Conservation (phyloP, 1,140 invertebrate species). For the Macrocentrus cingulum region DNA sequence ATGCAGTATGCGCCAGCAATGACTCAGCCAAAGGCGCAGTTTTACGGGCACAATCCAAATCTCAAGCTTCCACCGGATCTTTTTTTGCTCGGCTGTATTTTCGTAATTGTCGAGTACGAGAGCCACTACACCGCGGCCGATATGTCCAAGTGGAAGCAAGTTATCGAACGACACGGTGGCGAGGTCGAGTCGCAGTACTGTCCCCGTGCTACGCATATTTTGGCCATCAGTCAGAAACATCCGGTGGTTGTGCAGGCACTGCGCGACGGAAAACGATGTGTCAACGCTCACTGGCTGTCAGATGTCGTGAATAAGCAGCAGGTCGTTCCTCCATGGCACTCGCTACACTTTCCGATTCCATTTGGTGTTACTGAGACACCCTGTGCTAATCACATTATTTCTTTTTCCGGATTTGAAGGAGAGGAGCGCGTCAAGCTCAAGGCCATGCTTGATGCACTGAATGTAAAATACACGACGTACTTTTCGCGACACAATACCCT, state of each 20-base stretch:
- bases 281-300: slow-evolving; percentile 93
- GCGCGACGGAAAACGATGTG: slow-evolving; percentile 74
- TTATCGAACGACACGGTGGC: slow-evolving; percentile 85
- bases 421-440: slow-evolving; percentile 81
- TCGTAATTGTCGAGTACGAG: slow-evolving; percentile 79
- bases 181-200: slow-evolving; percentile 85
- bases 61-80: slow-evolving; percentile 82
- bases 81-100: slow-evolving; percentile 90
- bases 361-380: slow-evolving; percentile 68
- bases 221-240: slow-evolving; percentile 87
- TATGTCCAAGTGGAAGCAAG: slow-evolving; percentile 74
- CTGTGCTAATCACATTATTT: slow-evolving; percentile 71
- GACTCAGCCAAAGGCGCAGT: slow-evolving; percentile 67
- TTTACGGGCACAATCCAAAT: slow-evolving; percentile 85
- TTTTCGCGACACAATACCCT: slow-evolving; percentile 75
- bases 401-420: slow-evolving; percentile 82
- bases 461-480: slow-evolving; percentile 79
- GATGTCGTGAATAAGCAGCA: slow-evolving; percentile 84
- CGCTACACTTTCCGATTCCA: slow-evolving; percentile 85
- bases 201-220: slow-evolving; percentile 84
- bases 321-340: slow-evolving; percentile 87
- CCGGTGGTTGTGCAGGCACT: slow-evolving; percentile 81
- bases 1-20: slow-evolving; percentile 57
- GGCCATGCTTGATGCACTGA: slow-evolving; percentile 79
- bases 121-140: slow-evolving; percentile 63